Base-by-base conservation (phyloP, 2,888 invertebrate species). In the Ypsolopha sequella region DNA sequence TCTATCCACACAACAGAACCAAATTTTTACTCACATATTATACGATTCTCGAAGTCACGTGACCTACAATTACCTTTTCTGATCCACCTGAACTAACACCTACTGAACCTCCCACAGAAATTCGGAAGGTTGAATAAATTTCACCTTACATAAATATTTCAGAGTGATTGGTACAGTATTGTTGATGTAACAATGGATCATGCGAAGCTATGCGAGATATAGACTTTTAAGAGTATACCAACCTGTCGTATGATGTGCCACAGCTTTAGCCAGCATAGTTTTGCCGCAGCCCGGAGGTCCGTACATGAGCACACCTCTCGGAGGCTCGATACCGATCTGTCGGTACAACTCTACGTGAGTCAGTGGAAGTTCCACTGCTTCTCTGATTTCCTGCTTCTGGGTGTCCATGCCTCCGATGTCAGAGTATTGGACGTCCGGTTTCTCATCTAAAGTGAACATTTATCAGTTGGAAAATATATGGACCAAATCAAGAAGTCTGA, bases 381-480 rank as follows among this genome's bases (percentile, higher is more conserved):
- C 99, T 51, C 98, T 88, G 63, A 99, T 99, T 80, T 99, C 99
- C 55, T 99, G 99, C 68, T 99, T 99, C 78, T 99, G 99, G 89
- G 99, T 97, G 77, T 99, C 99, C 95, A 99, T 96, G 38, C 99
- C 99, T 76, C 99, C 99, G 69, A 99, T 99, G 70, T 99, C 99
- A 6, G 95, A 92, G 78, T 99, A 99, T 55, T 93, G 92, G 7
- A 99, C 96, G 78, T 99, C 98, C 0, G 99, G 99, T 71, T 98
- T 98, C 78, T 99, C 98, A 89, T 98, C 98, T 90, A 61, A 44
- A 48, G 24, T 24, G 4, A 24, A 24, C 2, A 24, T 24, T 2
- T 24, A 24, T 24, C 24, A 24, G 2, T 24, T 24, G 24, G n/a
- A n/a, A 24, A 24, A 24, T 24, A 24, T 24, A 24, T 24, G 24